Percentiles rank a stretch among this genome's conserved stretches.
Conservation (phyloP, 2,797 vertebrate species). For the Pantherophis vulpinus region DNA sequence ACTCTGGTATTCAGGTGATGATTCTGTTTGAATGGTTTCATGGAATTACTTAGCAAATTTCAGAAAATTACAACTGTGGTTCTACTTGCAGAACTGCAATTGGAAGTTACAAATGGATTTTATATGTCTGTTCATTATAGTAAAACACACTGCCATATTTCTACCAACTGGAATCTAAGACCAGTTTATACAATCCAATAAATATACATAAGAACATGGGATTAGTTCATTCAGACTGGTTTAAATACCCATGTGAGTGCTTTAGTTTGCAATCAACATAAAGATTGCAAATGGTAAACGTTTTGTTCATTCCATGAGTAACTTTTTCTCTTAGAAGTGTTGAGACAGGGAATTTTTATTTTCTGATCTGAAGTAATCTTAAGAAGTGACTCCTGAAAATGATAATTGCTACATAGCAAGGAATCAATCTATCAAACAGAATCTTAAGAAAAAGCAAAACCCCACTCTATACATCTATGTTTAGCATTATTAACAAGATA, state of each 20-base stretch:
- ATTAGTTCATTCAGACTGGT: neutral
- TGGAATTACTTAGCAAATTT: slow-evolving; percentile 14
- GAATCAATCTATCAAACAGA: neutral
- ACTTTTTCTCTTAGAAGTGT: neutral
- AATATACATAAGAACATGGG: neutral
- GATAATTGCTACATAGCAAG: neutral
- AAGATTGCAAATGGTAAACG: neutral
- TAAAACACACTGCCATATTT: neutral
- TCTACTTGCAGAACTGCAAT: neutral
- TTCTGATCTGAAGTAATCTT: slow-evolving; percentile 7
- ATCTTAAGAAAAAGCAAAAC: neutral
- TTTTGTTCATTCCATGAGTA: neutral
- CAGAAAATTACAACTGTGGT: neutral
- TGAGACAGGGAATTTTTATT: neutral
- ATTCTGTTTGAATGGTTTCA: slow-evolving; percentile 12
- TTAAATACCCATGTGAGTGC: neutral
- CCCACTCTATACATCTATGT: neutral
- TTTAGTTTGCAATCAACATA: neutral
- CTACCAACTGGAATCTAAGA: neutral
- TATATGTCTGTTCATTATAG: neutral
- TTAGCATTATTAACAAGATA: neutral
- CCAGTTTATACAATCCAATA: neutral
- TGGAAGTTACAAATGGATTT: slow-evolving; percentile 12
- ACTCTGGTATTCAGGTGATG: neutral
- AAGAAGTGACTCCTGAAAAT: neutral